Percentiles rank a stretch among this genome's conserved stretches.
phyloP scores from a whole-genome alignment of 2,888 invertebrate species.

The Tipula helvola region DNA sequence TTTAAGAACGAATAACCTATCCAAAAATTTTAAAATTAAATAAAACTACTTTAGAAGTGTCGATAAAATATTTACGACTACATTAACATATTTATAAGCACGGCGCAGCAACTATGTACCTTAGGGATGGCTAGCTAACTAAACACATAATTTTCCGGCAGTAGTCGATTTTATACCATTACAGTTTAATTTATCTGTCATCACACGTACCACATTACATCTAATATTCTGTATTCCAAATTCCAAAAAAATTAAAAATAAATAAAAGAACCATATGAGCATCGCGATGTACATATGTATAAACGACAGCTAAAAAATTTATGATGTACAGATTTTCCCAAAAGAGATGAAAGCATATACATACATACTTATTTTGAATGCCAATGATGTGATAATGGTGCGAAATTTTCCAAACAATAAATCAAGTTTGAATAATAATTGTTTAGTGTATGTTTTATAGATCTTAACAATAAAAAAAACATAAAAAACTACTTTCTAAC shows the following conservation, averaged over 20 bases:
- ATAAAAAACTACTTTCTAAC: no score
- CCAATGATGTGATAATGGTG: neutral
- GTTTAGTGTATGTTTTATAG: neutral
- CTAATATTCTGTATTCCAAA: neutral
- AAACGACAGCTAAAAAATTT: neutral
- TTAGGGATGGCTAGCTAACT: neutral
- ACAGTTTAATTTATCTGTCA: neutral
- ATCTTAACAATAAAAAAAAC: neutral
- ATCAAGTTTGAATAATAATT: neutral
- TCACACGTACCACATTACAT: neutral
- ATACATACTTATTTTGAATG: neutral
- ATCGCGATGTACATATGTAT: neutral
- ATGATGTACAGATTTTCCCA: neutral
- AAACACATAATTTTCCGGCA: neutral
- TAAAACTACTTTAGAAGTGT: neutral
- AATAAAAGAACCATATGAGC: neutral
- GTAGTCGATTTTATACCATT: neutral
- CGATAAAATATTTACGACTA: neutral
- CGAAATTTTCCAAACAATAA: neutral
- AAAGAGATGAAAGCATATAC: neutral
- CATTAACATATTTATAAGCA: neutral
- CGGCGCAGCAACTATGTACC: neutral
- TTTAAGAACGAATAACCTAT: neutral
- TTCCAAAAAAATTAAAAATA: neutral
- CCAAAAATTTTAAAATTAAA: neutral